Conservation (phyloP, 2,797 vertebrate genomes). For the Liasis olivaceus region DNA sequence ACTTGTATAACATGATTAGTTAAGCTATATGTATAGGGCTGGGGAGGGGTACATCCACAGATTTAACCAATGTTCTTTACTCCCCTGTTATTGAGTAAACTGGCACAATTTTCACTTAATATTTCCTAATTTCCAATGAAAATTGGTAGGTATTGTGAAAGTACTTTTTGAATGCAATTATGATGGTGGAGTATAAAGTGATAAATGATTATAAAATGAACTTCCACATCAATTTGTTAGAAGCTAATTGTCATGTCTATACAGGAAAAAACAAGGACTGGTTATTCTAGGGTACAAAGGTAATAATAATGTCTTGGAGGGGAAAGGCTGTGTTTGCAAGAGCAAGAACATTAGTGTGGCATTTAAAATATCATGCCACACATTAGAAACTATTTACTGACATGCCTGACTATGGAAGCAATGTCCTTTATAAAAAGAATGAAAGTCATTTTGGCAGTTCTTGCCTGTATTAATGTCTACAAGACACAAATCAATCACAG, state of each 20-base stretch:
- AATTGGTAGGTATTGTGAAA: not conserved
- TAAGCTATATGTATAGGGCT: not conserved
- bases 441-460: slow-evolving; percentile 52
- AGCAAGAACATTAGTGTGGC: not conserved
- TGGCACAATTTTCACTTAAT: not conserved
- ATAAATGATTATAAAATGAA: not conserved
- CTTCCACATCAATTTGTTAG: not conserved
- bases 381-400: slow-evolving; percentile 16
- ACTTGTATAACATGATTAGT: not conserved
- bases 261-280: not conserved
- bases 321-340: not conserved
- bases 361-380: not conserved
- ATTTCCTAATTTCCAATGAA: not conserved
- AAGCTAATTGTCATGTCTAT: not conserved
- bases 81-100: not conserved
- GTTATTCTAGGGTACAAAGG: not conserved
- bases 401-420: slow-evolving; percentile 52
- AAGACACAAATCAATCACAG: slow-evolving; percentile 45
- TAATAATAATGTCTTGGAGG: not conserved
- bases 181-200: not conserved
- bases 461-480: slow-evolving; percentile 44
- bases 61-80: not conserved
- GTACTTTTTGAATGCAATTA: not conserved
- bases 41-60: not conserved
- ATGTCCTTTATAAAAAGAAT: slow-evolving; percentile 54